Percentiles rank a stretch among this genome's conserved stretches.
phyloP scores from a whole-genome alignment of 2,797 vertebrate genomes.

The Steatocranus sp. region DNA sequence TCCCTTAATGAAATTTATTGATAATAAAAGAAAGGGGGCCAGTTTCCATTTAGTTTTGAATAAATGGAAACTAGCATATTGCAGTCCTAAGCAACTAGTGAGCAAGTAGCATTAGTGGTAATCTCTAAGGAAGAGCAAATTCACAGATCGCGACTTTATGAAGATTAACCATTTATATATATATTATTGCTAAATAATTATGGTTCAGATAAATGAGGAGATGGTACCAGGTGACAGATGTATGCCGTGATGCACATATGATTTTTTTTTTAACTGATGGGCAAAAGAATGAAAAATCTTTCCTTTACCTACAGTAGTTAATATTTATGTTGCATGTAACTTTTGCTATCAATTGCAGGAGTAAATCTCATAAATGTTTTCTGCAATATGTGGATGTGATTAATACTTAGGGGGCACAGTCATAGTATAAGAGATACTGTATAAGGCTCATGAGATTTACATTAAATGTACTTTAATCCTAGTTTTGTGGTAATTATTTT shows the following conservation, averaged over 20 bases:
- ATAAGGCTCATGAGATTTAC: not conserved
- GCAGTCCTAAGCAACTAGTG: not conserved
- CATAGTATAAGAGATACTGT: not conserved
- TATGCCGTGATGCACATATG: not conserved
- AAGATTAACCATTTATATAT: not conserved
- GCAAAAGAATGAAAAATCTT: not conserved
- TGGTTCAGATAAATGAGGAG: not conserved
- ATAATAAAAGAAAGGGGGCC: not conserved
- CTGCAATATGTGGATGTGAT: not conserved
- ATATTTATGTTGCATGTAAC: not conserved
- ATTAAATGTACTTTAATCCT: not conserved
- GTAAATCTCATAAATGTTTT: not conserved
- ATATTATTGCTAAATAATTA: not conserved
- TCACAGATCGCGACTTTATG: not conserved
- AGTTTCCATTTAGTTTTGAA: not conserved
- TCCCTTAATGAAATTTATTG: not conserved
- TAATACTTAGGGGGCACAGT: not conserved
- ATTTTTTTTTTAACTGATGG: not conserved
- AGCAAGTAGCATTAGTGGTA: not conserved
- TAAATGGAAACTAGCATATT: not conserved
- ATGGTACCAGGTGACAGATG: not conserved
- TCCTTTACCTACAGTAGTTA: not conserved
- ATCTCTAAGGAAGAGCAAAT: not conserved
- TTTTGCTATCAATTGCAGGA: not conserved
- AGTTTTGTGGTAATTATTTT: not conserved